Conservation (phyloP, 2,888 invertebrate species). For the Sympetrum striolatum region DNA sequence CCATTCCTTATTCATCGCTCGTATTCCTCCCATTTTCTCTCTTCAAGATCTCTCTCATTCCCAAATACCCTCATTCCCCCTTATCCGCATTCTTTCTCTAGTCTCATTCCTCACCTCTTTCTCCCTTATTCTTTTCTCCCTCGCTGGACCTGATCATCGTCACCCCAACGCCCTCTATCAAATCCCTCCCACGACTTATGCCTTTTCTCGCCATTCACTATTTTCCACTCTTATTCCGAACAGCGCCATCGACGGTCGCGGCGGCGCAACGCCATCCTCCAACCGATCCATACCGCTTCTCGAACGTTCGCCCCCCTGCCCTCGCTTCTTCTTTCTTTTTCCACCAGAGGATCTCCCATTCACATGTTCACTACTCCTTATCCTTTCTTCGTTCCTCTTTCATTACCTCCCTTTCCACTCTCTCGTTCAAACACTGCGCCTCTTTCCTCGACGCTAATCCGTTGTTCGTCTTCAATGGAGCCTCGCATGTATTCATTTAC, state of each 20-base stretch:
- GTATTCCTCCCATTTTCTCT: too few relatives aligned
- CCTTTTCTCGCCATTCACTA: not conserved
- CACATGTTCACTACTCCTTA: not conserved
- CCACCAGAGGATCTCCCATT: not conserved
- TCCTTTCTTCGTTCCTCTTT: not conserved
- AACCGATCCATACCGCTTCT: slow-evolving; percentile 25
- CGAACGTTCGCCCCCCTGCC: not conserved
- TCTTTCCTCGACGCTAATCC: not conserved
- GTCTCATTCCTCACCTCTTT: not conserved
- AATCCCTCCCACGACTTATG: not conserved
- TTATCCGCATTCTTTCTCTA: too few relatives aligned
- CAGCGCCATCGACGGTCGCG: slow-evolving; percentile 10
- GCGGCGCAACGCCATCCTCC: slow-evolving; percentile 20
- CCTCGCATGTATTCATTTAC: too few relatives aligned
- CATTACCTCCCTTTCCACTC: not conserved
- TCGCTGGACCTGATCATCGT: not conserved
- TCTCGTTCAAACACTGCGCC: not conserved
- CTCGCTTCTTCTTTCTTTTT: not conserved
- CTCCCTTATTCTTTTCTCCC: not conserved
- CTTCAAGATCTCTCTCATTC: too few relatives aligned
- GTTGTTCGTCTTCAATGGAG: too few relatives aligned
- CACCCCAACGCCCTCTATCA: too few relatives aligned
- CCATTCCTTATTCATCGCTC: too few relatives aligned
- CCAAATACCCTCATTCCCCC: too few relatives aligned
- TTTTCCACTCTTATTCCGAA: not conserved